phyloP scores from a whole-genome alignment of 2,797 vertebrate species.

The Clamator glandarius region DNA sequence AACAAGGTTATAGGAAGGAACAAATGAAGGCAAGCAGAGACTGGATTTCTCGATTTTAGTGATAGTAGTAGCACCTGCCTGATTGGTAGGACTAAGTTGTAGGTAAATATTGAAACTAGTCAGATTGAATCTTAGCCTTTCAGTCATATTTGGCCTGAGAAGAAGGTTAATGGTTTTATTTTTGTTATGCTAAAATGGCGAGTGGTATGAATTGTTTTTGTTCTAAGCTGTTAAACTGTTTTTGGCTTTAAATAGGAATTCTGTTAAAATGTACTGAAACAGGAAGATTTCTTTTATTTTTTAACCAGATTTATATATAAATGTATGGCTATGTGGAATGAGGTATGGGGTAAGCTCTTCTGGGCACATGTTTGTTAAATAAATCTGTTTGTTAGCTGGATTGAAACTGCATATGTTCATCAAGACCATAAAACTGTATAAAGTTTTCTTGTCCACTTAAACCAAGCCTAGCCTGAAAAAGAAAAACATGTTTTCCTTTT shows the following conservation, averaged over 20 bases:
- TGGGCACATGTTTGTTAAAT: not conserved
- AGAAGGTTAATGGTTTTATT: not conserved
- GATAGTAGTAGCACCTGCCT: not conserved
- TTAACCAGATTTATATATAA: not conserved
- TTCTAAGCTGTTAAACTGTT: not conserved
- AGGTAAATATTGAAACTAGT: not conserved
- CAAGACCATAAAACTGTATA: not conserved
- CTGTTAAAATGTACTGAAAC: not conserved
- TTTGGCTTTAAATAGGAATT: not conserved
- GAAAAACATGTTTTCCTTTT: not conserved
- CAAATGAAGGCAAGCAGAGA: not conserved
- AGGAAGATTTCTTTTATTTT: not conserved
- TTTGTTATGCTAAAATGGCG: not conserved
- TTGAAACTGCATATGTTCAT: not conserved
- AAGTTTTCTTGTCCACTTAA: not conserved
- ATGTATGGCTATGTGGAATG: not conserved
- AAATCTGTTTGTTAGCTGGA: not conserved
- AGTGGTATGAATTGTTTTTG: not conserved
- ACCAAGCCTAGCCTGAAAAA: not conserved
- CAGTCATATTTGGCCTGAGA: not conserved
- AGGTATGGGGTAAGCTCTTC: not conserved
- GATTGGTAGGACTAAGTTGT: not conserved
- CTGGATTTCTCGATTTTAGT: not conserved
- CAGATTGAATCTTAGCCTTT: not conserved
- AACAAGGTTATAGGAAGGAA: not conserved